These are phyloP conservation scores for Ciona savignyi DNA, from an alignment of 23 tunicate species.

Conservation along the genomic window DNA sequence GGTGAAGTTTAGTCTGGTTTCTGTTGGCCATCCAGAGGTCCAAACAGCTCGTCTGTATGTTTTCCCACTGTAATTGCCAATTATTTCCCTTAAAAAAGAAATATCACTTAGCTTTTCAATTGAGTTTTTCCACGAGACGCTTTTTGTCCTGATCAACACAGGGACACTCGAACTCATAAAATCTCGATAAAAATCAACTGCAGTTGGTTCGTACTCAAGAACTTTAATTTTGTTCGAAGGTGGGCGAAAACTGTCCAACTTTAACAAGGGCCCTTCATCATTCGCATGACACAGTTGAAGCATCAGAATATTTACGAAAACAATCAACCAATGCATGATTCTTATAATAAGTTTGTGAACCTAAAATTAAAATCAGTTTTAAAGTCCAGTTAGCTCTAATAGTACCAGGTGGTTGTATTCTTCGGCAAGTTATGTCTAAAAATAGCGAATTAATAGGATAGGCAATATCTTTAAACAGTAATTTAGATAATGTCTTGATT, in stretches of 20 bases:
- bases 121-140: background rate
- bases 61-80: constrained; percentile 3
- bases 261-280: background rate
- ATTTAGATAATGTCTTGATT: too few species aligned
- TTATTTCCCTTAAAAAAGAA: background rate
- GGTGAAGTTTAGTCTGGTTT: constrained; percentile 10
- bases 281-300: background rate
- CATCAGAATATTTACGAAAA: too few species aligned
- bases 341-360: too few species aligned
- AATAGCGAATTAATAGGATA: too few species aligned
- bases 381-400: too few species aligned
- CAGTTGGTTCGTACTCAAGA: constrained; percentile 18
- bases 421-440: too few species aligned
- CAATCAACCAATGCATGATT: too few species aligned
- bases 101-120: background rate
- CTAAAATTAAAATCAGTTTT: too few species aligned
- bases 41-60: constrained; percentile 20
- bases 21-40: constrained; percentile 18
- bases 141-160: constrained; percentile 12
- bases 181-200: constrained; percentile 11
- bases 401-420: too few species aligned
- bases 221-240: background rate
- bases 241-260: background rate
- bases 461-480: too few species aligned
- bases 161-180: constrained; percentile 12